phyloP scores from a whole-genome alignment of 2,888 invertebrate genomes.

The Drosophila mimetica region DNA sequence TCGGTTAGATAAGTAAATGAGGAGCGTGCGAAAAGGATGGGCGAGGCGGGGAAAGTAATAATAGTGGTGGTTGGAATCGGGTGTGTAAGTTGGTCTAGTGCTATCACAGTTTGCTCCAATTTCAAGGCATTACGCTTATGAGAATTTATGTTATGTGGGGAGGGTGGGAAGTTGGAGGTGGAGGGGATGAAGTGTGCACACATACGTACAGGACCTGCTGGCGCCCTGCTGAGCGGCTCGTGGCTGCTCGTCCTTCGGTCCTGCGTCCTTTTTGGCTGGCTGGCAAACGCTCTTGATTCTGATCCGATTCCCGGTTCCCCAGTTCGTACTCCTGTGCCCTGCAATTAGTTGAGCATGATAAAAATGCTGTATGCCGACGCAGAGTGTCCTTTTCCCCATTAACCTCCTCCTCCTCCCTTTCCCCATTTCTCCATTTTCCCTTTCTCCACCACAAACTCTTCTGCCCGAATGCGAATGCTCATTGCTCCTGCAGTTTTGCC shows the following conservation, averaged over 20 bases:
- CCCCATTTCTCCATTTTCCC: too few relatives aligned
- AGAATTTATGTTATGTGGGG: conserved; percentile 74
- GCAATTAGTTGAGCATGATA: conserved; percentile 76
- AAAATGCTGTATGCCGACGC: conserved; percentile 60
- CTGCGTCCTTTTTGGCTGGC: conserved; percentile 22
- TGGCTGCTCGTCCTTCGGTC: conserved; percentile 11
- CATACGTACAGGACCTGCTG: conserved; percentile 44
- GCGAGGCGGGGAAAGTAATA: conserved; percentile 18
- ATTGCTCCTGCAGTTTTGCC: conserved; percentile 54
- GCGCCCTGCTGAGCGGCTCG: conserved; percentile 43
- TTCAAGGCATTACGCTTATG: conserved; percentile 80
- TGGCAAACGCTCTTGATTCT: conserved; percentile 26
- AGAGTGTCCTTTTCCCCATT: conserved; percentile 24
- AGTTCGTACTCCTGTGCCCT: conserved; percentile 26
- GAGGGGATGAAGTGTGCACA: not conserved
- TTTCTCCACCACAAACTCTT: not conserved
- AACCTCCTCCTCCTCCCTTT: conserved; percentile 1
- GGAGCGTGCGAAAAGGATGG: conserved; percentile 3
- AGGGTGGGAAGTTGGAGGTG: not conserved
- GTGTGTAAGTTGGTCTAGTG: conserved; percentile 32
- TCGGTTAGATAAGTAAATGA: conserved; percentile 40
- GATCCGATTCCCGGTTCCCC: conserved; percentile 28
- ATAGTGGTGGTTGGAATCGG: conserved; percentile 26
- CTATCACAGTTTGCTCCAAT: conserved; percentile 71
- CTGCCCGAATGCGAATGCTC: conserved; percentile 35